Percentiles rank a stretch among this genome's conserved stretches.
Conservation (phyloP, 2,113 vertebrate species). For the Chroicocephalus ridibundus region DNA sequence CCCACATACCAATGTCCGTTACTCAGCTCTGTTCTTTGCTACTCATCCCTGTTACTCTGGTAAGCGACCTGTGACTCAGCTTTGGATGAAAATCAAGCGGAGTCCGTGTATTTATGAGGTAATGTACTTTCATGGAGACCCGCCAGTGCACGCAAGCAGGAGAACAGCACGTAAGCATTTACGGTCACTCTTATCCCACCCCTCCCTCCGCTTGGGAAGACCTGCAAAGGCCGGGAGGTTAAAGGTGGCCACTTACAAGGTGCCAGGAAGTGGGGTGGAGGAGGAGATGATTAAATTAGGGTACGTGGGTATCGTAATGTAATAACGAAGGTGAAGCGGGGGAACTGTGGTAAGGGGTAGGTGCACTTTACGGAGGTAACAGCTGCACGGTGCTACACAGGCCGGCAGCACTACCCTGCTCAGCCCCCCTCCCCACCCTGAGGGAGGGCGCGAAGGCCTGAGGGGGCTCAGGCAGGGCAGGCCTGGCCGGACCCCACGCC, state of each 20-base stretch:
- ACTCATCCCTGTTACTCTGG: background rate
- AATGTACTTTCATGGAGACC: background rate
- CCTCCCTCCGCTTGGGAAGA: background rate
- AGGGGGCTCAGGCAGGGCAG: rapidly evolving
- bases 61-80: rapidly evolving
- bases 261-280: background rate
- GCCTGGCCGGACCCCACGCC: rapidly evolving
- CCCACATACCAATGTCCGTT: rapidly evolving
- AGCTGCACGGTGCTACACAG: rapidly evolving
- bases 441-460: rapidly evolving
- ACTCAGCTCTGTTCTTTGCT: rapidly evolving
- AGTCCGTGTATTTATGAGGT: background rate
- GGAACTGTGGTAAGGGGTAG: rapidly evolving
- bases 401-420: rapidly evolving
- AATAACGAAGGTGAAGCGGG: background rate
- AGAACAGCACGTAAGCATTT: rapidly evolving
- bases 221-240: background rate
- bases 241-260: rapidly evolving
- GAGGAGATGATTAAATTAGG: background rate
- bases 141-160: rapidly evolving
- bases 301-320: background rate
- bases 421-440: rapidly evolving
- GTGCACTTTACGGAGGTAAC: rapidly evolving
- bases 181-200: background rate
- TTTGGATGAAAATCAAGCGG: background rate